Conservation (phyloP, 2,888 invertebrate species). For the Strigamia crassipes region DNA sequence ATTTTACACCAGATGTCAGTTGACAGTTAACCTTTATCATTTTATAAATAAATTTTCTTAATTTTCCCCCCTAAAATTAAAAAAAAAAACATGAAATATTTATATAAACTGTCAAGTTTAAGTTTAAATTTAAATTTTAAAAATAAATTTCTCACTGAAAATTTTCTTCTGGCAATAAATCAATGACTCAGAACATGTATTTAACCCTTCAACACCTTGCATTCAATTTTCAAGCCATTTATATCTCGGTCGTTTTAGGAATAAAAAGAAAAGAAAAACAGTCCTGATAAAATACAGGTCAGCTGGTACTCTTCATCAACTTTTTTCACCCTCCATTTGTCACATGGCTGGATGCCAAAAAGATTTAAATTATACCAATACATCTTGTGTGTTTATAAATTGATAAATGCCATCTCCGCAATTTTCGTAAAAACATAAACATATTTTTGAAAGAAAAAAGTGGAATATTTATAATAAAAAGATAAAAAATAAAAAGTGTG, state of each 20-base stretch:
- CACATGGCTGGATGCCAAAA: constrained; percentile 28
- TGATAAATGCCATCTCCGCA: constrained; percentile 32
- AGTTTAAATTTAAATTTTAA: background rate
- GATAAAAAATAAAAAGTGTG: background rate
- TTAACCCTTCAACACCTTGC: constrained; percentile 24
- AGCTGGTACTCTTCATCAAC: constrained; percentile 42
- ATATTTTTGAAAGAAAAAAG: background rate
- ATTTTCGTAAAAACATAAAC: constrained; percentile 1
- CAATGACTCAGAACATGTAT: background rate
- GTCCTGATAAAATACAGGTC: constrained; percentile 28
- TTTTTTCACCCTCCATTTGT: constrained; percentile 31
- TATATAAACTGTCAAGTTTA: background rate
- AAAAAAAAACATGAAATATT: background rate
- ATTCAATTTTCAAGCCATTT: background rate
- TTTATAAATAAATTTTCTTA: background rate
- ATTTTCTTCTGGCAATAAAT: constrained; percentile 12
- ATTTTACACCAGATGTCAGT: constrained; percentile 31
- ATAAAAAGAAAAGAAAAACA: background rate
- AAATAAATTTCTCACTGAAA: background rate
- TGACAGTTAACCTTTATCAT: constrained; percentile 28
- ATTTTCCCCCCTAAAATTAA: background rate
- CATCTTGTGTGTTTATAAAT: constrained; percentile 31
- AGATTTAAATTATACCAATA: constrained; percentile 38
- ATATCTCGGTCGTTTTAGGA: background rate
- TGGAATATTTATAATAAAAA: background rate